Conservation (phyloP, 2,113 vertebrate genomes). For the Prochilodus magdalenae region DNA sequence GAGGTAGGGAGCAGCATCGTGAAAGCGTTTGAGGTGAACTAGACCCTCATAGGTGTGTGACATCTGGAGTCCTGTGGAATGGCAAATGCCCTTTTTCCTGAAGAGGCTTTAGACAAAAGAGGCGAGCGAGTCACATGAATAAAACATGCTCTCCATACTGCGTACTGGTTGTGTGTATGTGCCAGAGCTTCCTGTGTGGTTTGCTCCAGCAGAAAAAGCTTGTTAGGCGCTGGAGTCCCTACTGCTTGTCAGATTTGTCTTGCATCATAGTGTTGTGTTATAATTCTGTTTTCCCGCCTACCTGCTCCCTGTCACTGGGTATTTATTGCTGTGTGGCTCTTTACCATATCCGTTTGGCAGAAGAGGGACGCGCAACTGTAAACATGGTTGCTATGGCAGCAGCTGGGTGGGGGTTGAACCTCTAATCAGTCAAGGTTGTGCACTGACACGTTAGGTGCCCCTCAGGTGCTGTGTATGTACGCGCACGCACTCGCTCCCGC, state of each 20-base stretch:
- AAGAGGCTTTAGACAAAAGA: conserved; percentile 18
- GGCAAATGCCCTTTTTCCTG: neutral
- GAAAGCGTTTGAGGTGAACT: neutral
- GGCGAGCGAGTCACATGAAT: conserved; percentile 6
- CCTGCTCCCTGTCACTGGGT: neutral
- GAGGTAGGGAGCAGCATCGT: neutral
- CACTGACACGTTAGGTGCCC: conserved; percentile 15
- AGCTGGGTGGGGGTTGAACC: neutral
- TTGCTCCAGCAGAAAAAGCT: neutral
- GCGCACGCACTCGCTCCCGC: neutral
- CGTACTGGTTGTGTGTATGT: neutral
- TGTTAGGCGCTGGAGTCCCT: conserved; percentile 38
- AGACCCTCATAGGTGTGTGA: neutral
- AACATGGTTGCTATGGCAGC: conserved; percentile 50
- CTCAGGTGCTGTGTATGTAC: conserved; percentile 18
- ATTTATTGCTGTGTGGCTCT: neutral
- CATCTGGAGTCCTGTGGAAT: neutral
- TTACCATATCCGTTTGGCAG: conserved; percentile 6
- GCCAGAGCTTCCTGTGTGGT: neutral
- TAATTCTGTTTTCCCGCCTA: neutral
- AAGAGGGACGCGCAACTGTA: neutral
- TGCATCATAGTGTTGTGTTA: conserved; percentile 60
- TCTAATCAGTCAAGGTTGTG: conserved; percentile 39
- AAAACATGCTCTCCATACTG: neutral
- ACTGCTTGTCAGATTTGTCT: conserved; percentile 47